Evolutionary conservation across 1,140 invertebrate species (phyloP), one percentile per base, ranked within the genome.

Genomic region (Cardiocondyla obscurior): DNA sequence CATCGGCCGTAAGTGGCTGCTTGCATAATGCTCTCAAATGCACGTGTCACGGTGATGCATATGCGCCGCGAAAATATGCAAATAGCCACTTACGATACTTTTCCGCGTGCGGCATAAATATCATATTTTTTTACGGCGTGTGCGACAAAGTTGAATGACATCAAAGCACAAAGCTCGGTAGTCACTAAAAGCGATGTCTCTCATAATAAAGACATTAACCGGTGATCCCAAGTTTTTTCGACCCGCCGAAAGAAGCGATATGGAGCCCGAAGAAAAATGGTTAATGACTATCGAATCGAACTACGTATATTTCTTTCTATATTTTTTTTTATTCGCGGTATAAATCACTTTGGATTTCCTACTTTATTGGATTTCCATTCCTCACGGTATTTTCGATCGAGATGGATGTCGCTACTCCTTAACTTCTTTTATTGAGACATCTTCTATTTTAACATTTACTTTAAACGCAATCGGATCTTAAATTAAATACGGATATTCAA

Each of bases 171-270:
- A 69, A 55, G 22, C 16, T 79, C 49, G n/a, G 10, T 0, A 53
- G 33, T 25, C 2, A 8, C 42, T 12, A 16, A 19, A 39, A 79
- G 33, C 65, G 36, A 42, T 16, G 12, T 77, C 46, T 42, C 28
- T 53, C 33, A 76, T 49, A 46, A 77, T 77, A 51, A 51, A 60
- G n/a, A 53, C 33, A 51, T 79, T 69, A 79, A 22, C 46, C 7
- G 53, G 16, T 55, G 33, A 22, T 42, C 42, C 55, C 16, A 42
- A 79, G 22, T 53, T 77, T 49, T 51, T 60, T 12, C 6, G n/a
- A 79, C 16, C 39, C 1, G 7, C 8, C 33, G 0, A 3, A 30
- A 77, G 16, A 39, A 53, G 36, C 5, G 10, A 10, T 28, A 33
- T 16, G 2, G 19, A 77, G 12, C 51, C 33, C 67, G 7, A 39